These are phyloP conservation scores for Pogonus chalceus DNA, from an alignment of 1,140 invertebrate species.

Conservation along the genomic window DNA sequence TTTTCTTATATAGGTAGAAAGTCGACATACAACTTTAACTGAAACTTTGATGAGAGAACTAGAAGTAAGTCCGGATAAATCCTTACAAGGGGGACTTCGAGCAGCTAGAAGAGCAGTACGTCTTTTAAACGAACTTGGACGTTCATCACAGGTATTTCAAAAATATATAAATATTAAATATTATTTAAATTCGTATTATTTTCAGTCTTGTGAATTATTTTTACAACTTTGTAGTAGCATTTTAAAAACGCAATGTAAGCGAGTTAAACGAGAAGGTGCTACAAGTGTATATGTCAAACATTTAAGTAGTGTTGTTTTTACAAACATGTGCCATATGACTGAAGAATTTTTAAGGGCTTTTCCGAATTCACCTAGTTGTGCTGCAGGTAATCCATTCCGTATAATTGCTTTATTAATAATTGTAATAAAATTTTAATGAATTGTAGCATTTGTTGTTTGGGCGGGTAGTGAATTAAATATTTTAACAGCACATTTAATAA, in stretches of 20 bases:
- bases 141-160: constrained; percentile 49
- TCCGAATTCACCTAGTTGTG: constrained; percentile 59
- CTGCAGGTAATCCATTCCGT: constrained; percentile 47
- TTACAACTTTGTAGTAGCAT: constrained; percentile 74
- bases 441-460: constrained; percentile 82
- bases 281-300: constrained; percentile 76
- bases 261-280: constrained; percentile 80
- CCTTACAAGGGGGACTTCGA: constrained; percentile 83
- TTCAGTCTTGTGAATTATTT: constrained; percentile 73
- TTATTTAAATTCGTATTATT: constrained; percentile 14
- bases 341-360: constrained; percentile 79
- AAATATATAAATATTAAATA: neutral
- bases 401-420: constrained; percentile 29
- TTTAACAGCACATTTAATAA: constrained; percentile 71
- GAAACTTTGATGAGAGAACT: constrained; percentile 82
- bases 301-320: constrained; percentile 79
- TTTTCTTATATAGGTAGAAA: constrained; percentile 51
- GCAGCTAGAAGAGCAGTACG: constrained; percentile 76
- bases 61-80: constrained; percentile 76
- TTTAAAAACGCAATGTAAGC: constrained; percentile 71
- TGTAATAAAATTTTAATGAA: constrained; percentile 22
- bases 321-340: constrained; percentile 75
- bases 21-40: constrained; percentile 65
- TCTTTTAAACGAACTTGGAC: constrained; percentile 77
- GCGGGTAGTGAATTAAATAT: constrained; percentile 75